These are phyloP conservation scores for Indri indri DNA, from an alignment of 2,113 vertebrate species.

Conservation along the genomic window DNA sequence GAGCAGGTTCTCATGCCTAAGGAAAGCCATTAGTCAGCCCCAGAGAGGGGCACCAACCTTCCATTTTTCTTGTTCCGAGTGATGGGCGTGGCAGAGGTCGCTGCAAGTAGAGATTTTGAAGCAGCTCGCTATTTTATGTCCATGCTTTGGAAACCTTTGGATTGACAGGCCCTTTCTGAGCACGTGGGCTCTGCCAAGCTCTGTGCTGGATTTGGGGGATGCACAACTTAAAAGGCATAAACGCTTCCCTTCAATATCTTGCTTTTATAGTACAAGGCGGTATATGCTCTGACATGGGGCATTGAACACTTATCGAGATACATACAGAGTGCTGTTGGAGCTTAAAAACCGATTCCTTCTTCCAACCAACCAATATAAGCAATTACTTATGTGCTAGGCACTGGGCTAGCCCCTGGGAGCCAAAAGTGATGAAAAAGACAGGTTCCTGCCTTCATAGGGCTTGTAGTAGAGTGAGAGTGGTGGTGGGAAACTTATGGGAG, in stretches of 20 bases:
- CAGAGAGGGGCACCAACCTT: not conserved
- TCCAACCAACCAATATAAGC: not conserved
- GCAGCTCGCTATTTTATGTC: rapidly evolving
- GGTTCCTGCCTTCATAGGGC: not conserved
- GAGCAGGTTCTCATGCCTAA: not conserved
- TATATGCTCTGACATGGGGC: no score
- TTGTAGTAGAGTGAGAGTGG: not conserved
- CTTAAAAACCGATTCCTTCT: not conserved
- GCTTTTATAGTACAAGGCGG: not conserved
- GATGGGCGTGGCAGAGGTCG: not conserved
- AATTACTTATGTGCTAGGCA: not conserved
- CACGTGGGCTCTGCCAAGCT: not conserved
- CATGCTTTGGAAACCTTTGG: not conserved
- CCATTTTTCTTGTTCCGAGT: not conserved
- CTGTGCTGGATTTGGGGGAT: not conserved
- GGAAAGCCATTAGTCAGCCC: not conserved
- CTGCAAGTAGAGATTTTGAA: not conserved
- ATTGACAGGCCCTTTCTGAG: not conserved
- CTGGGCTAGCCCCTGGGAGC: not conserved
- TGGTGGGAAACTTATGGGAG: not conserved
- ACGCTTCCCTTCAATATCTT: not conserved
- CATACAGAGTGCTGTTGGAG: not conserved
- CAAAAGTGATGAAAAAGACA: not conserved
- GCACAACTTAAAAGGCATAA: not conserved
- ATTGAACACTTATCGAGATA: not conserved